phyloP scores from a whole-genome alignment of 2,113 vertebrate species.

The Laterallus jamaicensis region DNA sequence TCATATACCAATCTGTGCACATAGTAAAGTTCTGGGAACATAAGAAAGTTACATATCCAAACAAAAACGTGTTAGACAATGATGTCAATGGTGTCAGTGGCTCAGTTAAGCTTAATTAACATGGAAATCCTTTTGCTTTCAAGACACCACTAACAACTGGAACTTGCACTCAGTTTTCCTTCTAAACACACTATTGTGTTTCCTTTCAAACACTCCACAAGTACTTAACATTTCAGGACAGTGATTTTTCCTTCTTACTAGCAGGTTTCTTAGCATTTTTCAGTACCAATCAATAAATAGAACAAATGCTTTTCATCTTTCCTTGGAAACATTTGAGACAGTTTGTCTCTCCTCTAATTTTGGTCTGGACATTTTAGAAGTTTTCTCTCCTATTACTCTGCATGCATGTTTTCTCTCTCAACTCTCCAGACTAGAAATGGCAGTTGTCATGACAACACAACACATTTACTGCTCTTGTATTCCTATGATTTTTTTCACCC shows the following conservation, averaged over 20 bases:
- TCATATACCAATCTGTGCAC: background rate
- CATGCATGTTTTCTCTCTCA: background rate
- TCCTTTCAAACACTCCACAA: background rate
- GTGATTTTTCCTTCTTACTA: background rate
- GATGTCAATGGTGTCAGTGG: background rate
- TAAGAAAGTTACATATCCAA: background rate
- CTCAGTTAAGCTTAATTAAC: background rate
- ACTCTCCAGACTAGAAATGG: background rate
- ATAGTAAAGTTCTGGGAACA: background rate
- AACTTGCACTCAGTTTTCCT: background rate
- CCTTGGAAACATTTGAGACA: background rate
- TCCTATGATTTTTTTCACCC: background rate
- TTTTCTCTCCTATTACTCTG: background rate
- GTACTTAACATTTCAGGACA: background rate
- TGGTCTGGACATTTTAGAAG: background rate
- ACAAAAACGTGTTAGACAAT: background rate
- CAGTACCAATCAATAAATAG: background rate
- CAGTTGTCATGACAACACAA: conserved; percentile 67
- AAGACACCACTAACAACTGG: background rate
- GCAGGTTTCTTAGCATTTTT: background rate
- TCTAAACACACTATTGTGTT: background rate
- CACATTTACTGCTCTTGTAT: background rate
- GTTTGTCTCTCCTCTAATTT: background rate
- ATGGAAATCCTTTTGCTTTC: background rate
- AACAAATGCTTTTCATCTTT: background rate